phyloP scores from a whole-genome alignment of 1,140 invertebrate genomes.

The Sitodiplosis mosellana region DNA sequence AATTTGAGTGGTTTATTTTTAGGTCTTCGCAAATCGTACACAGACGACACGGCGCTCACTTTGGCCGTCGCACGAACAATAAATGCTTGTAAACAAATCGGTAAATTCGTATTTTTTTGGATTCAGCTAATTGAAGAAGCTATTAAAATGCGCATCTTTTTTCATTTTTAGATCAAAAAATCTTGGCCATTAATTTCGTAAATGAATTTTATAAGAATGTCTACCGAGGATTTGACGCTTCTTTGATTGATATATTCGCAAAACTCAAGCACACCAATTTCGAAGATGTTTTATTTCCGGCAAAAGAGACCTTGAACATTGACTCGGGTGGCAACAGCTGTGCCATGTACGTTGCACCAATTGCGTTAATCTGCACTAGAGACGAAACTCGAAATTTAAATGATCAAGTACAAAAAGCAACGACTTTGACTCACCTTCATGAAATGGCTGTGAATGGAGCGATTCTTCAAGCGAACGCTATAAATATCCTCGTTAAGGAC shows the following conservation, averaged over 20 bases:
- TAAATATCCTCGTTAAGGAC: slow-evolving; percentile 31
- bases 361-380: slow-evolving; percentile 39
- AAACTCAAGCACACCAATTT: slow-evolving; percentile 37
- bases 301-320: slow-evolving; percentile 47
- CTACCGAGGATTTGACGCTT: slow-evolving; percentile 43
- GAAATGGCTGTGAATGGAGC: slow-evolving; percentile 45
- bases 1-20: slow-evolving; percentile 1
- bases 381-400: slow-evolving; percentile 29
- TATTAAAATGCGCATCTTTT: no score
- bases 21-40: slow-evolving; percentile 42
- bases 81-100: slow-evolving; percentile 34
- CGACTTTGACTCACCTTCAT: slow-evolving; percentile 51
- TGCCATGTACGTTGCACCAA: slow-evolving; percentile 57
- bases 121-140: no score
- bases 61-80: slow-evolving; percentile 42
- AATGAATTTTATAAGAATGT: slow-evolving; percentile 43
- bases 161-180: slow-evolving; percentile 29
- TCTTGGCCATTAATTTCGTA: slow-evolving; percentile 44
- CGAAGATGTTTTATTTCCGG: slow-evolving; percentile 41
- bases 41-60: slow-evolving; percentile 67
- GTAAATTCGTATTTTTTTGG: no score
- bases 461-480: slow-evolving; percentile 38
- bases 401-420: slow-evolving; percentile 28
- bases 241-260: slow-evolving; percentile 42
- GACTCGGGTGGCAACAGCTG: slow-evolving; percentile 65